Conservation (phyloP, 1,140 invertebrate species). For the Plutomurus gul region DNA sequence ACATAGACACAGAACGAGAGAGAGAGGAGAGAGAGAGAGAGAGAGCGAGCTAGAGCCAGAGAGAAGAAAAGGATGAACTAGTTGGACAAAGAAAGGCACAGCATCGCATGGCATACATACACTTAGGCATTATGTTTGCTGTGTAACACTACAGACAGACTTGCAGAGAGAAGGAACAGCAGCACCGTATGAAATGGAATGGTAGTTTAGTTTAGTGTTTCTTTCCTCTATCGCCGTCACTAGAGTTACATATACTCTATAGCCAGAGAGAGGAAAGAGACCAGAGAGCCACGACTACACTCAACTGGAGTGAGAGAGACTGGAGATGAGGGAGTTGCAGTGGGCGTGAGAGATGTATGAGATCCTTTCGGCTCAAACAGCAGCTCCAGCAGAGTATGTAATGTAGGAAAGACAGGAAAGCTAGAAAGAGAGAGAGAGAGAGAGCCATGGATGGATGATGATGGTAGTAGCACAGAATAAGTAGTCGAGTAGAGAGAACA, state of each 20-base stretch:
- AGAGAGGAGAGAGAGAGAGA: neutral
- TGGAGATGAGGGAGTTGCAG: conserved; percentile 28
- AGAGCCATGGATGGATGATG: neutral
- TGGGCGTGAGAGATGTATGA: conserved; percentile 32
- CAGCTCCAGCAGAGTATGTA: conserved; percentile 12
- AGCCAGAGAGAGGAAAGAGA: neutral
- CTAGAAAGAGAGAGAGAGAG: no score
- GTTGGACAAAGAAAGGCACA: no score
- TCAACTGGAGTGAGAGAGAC: neutral
- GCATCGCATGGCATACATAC: no score
- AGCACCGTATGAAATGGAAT: neutral
- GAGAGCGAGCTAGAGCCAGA: neutral
- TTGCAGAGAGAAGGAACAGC: neutral
- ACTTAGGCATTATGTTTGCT: no score
- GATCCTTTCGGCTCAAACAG: conserved; percentile 31
- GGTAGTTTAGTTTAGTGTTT: neutral
- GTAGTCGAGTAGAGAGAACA: neutral
- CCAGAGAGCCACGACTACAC: no score
- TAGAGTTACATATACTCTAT: neutral
- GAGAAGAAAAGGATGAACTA: neutral
- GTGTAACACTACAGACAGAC: neutral
- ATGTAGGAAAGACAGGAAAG: conserved; percentile 1
- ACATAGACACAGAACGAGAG: no score
- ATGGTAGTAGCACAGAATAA: neutral
- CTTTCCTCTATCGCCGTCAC: neutral